A percentile compares a stretch with the other conserved stretches of the same genome.
phyloP scores from a whole-genome alignment of 2,888 invertebrate species.

The Ornithoptera alexandrae region DNA sequence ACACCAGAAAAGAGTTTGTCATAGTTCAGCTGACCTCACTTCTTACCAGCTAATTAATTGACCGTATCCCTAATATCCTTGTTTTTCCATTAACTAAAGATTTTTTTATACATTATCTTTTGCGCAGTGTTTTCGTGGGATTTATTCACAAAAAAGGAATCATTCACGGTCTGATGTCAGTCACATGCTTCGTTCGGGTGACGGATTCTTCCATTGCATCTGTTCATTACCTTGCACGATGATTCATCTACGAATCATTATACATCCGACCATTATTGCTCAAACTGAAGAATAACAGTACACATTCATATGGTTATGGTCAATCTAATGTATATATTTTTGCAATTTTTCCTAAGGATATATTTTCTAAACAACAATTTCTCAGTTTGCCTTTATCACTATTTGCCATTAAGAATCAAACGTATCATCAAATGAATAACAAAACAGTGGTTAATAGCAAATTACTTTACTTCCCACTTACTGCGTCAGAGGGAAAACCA shows the following conservation, averaged over 20 bases:
- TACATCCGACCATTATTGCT: not conserved
- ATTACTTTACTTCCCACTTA: not conserved
- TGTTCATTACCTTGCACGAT: not conserved
- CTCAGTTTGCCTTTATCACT: not conserved
- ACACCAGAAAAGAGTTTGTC: slow-evolving; percentile 5
- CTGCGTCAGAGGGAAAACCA: not conserved
- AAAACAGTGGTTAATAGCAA: not conserved
- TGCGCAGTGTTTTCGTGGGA: slow-evolving; percentile 17
- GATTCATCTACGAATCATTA: not conserved
- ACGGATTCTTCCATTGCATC: slow-evolving; percentile 24
- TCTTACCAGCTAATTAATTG: slow-evolving; percentile 17
- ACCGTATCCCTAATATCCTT: slow-evolving; percentile 30
- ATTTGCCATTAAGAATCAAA: not conserved
- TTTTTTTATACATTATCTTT: slow-evolving; percentile 18
- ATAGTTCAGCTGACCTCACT: slow-evolving; percentile 9
- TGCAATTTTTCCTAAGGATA: not conserved
- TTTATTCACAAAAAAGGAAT: slow-evolving; percentile 25
- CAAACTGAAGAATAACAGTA: not conserved
- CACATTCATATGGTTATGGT: not conserved
- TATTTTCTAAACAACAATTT: not conserved
- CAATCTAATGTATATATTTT: not conserved
- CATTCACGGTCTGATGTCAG: slow-evolving; percentile 31
- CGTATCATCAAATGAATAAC: not conserved
- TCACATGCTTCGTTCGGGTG: slow-evolving; percentile 13
- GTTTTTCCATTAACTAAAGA: slow-evolving; percentile 22